Evolutionary conservation across 2,797 vertebrate genomes (phyloP).

Genomic region (Coregonus sp.): DNA sequence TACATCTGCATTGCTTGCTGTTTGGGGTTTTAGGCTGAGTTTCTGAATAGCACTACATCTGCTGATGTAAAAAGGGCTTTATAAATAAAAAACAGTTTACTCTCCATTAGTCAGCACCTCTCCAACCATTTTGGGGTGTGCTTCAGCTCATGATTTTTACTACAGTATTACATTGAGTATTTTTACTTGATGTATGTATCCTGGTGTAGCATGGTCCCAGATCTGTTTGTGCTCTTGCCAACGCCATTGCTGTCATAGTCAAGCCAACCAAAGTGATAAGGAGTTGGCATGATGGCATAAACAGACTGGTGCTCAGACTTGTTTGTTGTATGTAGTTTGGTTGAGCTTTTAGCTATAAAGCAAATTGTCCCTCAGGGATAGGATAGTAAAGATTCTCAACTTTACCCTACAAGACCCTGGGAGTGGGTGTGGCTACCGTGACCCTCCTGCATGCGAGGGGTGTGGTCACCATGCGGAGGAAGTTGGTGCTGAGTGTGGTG

Average conservation of each 20-base stretch:
- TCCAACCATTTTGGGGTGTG: too few relatives aligned
- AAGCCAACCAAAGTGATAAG: neutral
- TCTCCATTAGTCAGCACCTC: too few relatives aligned
- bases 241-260: neutral
- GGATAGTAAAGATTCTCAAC: neutral
- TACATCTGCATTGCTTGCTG: too few relatives aligned
- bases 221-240: neutral
- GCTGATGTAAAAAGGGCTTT: too few relatives aligned
- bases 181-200: neutral
- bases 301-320: neutral
- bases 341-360: too few relatives aligned
- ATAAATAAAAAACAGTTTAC: too few relatives aligned
- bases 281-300: neutral
- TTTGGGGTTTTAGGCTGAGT: too few relatives aligned
- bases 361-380: neutral
- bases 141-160: neutral
- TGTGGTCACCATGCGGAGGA: conserved; percentile 47
- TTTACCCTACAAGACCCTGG: conserved; percentile 34
- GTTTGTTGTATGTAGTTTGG: too few relatives aligned
- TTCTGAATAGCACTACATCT: too few relatives aligned
- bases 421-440: conserved; percentile 51
- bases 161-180: neutral
- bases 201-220: neutral
- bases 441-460: conserved; percentile 51
- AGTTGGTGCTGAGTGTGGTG: conserved; percentile 36